Conservation (phyloP, 1,140 invertebrate genomes). For the Cydia pomonella region DNA sequence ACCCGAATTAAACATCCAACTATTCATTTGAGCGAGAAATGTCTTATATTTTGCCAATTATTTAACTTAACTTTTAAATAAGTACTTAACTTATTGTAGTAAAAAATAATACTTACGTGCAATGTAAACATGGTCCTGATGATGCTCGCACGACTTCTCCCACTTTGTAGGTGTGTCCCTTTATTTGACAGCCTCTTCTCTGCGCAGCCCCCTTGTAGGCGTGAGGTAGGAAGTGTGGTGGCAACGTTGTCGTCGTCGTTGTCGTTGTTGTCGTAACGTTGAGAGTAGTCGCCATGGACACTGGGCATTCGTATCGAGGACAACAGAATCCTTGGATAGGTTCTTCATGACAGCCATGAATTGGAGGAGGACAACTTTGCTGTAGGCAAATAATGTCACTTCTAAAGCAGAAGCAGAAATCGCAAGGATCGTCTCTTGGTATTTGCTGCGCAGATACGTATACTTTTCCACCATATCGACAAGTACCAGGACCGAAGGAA, state of each 20-base stretch:
- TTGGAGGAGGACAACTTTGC: slow-evolving; percentile 96
- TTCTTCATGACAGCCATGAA: slow-evolving; percentile 93
- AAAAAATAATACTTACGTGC: slow-evolving; percentile 89
- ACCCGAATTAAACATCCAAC: no score
- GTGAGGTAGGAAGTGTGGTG: slow-evolving; percentile 89
- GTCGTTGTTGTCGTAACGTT: slow-evolving; percentile 92
- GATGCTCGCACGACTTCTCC: slow-evolving; percentile 91
- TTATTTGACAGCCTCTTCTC: slow-evolving; percentile 91
- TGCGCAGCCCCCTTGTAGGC: slow-evolving; percentile 87
- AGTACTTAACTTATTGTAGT: background rate
- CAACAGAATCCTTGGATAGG: slow-evolving; percentile 96
- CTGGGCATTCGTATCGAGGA: slow-evolving; percentile 95
- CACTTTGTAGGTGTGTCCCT: slow-evolving; percentile 89
- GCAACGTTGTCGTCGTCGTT: slow-evolving; percentile 91
- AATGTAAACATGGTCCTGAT: slow-evolving; percentile 94
- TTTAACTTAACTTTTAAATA: no score
- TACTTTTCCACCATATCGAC: slow-evolving; percentile 94
- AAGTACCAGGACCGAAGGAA: slow-evolving; percentile 92
- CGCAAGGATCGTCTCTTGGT: slow-evolving; percentile 95
- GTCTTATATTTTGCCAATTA: no score
- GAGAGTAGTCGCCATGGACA: slow-evolving; percentile 88
- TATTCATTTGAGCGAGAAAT: no score
- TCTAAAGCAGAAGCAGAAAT: slow-evolving; percentile 98
- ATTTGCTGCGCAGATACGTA: slow-evolving; percentile 97
- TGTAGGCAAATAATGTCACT: slow-evolving; percentile 97